Conservation (phyloP, 2,113 vertebrate genomes). For the Gulo gulo region DNA sequence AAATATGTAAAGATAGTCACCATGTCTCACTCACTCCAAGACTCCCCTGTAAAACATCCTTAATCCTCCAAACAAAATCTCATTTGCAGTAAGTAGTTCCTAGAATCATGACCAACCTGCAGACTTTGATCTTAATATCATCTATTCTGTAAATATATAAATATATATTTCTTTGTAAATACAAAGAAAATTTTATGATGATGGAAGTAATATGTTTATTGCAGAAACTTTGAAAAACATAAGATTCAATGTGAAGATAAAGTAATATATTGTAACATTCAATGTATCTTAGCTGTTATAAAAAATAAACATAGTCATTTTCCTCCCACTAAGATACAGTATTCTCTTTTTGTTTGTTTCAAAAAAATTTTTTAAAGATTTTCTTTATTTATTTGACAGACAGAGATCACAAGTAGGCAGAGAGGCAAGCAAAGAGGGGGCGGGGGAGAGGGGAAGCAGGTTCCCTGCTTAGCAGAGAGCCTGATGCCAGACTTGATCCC, state of each 20-base stretch:
- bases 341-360: background rate
- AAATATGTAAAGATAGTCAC: background rate
- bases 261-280: background rate
- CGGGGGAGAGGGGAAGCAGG: no score
- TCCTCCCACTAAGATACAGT: background rate
- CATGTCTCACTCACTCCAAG: background rate
- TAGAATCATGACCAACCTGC: background rate
- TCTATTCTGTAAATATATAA: background rate
- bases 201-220: background rate
- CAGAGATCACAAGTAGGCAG: no score
- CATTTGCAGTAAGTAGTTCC: background rate
- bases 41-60: background rate
- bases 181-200: background rate
- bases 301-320: background rate
- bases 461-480: no score
- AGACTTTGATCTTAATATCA: background rate
- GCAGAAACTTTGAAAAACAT: background rate
- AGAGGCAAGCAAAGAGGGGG: no score
- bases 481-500: no score
- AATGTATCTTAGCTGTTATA: background rate
- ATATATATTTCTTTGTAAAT: background rate
- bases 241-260: background rate
- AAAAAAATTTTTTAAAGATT: no score
- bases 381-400: no score
- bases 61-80: background rate